phyloP scores from a whole-genome alignment of 2,797 vertebrate genomes.

The Falco columbarius region DNA sequence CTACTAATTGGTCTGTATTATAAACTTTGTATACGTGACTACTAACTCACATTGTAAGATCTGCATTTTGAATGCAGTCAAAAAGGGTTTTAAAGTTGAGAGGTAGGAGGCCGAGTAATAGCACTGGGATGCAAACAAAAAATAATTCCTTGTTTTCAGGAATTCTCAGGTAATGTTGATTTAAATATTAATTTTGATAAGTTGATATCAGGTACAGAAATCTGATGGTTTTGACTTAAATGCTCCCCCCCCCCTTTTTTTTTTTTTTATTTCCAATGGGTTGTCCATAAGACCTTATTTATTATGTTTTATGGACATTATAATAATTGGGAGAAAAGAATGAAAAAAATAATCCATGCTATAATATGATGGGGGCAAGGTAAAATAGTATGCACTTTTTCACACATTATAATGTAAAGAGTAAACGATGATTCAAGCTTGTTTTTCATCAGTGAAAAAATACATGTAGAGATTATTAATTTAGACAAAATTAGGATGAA shows the following conservation, averaged over 20 bases:
- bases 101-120: not conserved
- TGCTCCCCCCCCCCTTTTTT: too few species aligned
- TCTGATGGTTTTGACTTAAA: not conserved
- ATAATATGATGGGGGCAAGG: not conserved
- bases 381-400: not conserved
- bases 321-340: not conserved
- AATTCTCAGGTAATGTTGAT: not conserved
- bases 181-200: not conserved
- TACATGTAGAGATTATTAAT: not conserved
- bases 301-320: not conserved
- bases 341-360: not conserved
- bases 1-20: not conserved
- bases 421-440: not conserved
- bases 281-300: not conserved
- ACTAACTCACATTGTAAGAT: not conserved
- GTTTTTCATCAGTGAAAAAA: not conserved
- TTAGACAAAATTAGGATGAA: not conserved
- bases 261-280: not conserved
- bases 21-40: not conserved
- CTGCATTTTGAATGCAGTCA: not conserved
- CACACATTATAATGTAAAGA: not conserved
- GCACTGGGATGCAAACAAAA: not conserved
- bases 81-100: not conserved
- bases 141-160: not conserved
- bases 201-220: not conserved